Evolutionary conservation across 2,888 invertebrate genomes (phyloP).

Genomic region (Odontomyia ornata): DNA sequence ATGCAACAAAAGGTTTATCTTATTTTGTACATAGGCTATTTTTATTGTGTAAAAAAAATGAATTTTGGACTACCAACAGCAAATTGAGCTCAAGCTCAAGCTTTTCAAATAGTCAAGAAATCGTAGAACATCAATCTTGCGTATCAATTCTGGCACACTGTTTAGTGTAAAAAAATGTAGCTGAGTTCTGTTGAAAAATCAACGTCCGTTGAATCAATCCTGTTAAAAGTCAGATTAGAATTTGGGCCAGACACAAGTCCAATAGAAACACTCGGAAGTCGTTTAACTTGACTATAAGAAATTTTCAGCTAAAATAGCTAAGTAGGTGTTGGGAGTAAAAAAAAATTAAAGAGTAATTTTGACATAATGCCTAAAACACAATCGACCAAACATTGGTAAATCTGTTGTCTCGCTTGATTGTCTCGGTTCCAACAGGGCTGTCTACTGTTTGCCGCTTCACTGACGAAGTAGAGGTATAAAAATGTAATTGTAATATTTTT

Average conservation of each 20-base stretch:
- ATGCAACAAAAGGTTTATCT: no score
- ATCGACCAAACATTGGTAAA: slow-evolving; percentile 36
- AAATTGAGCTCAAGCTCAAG: no score
- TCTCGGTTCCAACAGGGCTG: slow-evolving; percentile 27
- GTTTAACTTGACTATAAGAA: slow-evolving; percentile 32
- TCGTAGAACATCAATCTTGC: no score
- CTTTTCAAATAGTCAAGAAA: no score
- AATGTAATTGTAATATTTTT: slow-evolving; percentile 41
- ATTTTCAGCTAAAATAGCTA: slow-evolving; percentile 36
- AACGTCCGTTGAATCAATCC: neutral
- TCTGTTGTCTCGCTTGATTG: neutral
- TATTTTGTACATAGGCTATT: no score
- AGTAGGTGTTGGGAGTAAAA: neutral
- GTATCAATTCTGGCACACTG: no score
- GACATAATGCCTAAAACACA: slow-evolving; percentile 19
- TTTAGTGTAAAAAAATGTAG: no score
- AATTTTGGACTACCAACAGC: no score
- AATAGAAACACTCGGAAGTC: slow-evolving; percentile 15
- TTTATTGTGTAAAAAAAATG: no score
- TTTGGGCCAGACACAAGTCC: slow-evolving; percentile 27
- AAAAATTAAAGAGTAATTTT: neutral
- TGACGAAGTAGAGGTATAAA: slow-evolving; percentile 40
- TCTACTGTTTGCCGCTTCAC: slow-evolving; percentile 30
- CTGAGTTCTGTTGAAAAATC: no score
- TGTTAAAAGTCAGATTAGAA: neutral